Base-by-base conservation (phyloP, 2,113 vertebrate genomes). In the Syrrhaptes paradoxus region DNA sequence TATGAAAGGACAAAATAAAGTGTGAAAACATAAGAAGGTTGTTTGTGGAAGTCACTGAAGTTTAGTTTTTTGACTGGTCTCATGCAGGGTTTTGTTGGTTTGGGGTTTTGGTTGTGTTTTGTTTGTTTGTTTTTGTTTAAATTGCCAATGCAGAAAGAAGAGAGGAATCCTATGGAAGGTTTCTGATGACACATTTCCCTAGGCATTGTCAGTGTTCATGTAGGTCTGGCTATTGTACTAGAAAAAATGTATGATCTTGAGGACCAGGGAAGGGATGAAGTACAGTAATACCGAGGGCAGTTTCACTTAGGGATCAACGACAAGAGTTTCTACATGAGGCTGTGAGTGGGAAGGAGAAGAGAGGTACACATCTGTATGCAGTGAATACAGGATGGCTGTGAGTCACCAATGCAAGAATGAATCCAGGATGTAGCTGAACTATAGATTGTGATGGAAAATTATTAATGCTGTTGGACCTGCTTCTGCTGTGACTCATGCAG, bases 361-460 rank as follows among this genome's bases (percentile, higher is more conserved):
- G 45, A 55, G 41, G 43, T 72, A 20, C 18, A n/a, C 28, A 28
- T 36, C 29, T 74, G 32, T 54, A 46, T 46, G 34, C 67, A 82
- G 48, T 20, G 48, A 55, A 54, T 48, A n/a, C 26, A 61, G 41
- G 18, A 13, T 72, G n/a, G 51, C 36, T 43, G 18, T 67, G 41
- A 68, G 57, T 90, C 49, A 88, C 20, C 34, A 38, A 7, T 17
- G 38, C 52, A 91, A 80, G 90, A 83, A 73, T 57, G 67, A 95
- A 68, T 49, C 45, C 89, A 49, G 51, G 54, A 72, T 65, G 62
- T 65, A 68, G 20, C 62, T 84, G 76, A 76, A 77, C 51, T 80
- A 77, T 73, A 83, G 91, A 85, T 63, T 88, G 28, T 86, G 68
- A 66, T 80, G 76, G 83, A 54, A 94, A 90, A 95, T 92, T 65